Evolutionary conservation across 2,888 invertebrate genomes (phyloP), one percentile per base, ranked within the genome.

Genomic region (Torymus texanus): DNA sequence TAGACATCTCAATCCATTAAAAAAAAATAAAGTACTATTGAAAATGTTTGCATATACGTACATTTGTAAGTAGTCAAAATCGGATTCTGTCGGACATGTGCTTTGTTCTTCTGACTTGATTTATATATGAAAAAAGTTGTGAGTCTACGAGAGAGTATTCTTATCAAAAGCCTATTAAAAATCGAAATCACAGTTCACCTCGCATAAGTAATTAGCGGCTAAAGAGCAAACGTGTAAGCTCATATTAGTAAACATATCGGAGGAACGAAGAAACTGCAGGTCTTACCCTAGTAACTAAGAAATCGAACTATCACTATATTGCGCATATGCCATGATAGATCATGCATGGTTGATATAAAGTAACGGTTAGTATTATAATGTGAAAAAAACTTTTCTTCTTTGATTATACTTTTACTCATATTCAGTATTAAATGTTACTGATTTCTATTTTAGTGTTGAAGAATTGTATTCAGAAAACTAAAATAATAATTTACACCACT

Each of bases 301-400:
- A 72, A 72, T 61, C 71, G 59, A 18, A 41, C n/a, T 51, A n/a
- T 29, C 29, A 29, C 4, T 29, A 29, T 16, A 29, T 16, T 16
- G 14, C n/a, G 63, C 10, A 59, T 72, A 59, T 66, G 66, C 21
- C 2, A 2, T 2, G 66, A 65, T 78, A 61, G 53, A 56, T 12
- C 41, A 13, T 53, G 13, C n/a, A 14, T 14, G 13, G 2, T 16
- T 29, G 29, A 29, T 16, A n/a, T 14, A 51, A 53, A 71, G 71
- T 71, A 77, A 77, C 71, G 71, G 65, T 58, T 77, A 65, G 58
- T 68, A 68, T 62, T 75, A 68, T 68, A 75, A 75, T 41, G 56
- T 75, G 55, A 62, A 24, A 18, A 18, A 55, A 68, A 68, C 55
- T 75, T 29, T 5, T 29, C 29, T 29, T 29, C 5, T 29, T 29